Conservation (phyloP, 2,888 invertebrate species). For the Diplolepis rosae region DNA sequence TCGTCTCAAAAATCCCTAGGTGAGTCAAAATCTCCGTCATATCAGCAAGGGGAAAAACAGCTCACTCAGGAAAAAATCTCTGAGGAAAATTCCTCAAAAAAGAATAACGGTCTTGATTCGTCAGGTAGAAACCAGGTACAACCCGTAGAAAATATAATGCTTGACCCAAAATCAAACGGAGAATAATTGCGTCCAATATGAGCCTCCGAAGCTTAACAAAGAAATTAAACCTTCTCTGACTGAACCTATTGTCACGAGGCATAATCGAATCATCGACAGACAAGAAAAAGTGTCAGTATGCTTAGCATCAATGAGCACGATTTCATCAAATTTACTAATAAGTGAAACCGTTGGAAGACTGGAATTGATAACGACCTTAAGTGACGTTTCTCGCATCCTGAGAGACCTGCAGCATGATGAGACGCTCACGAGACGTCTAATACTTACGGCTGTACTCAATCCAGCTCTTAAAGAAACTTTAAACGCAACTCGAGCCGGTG, state of each 20-base stretch:
- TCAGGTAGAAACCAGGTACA: neutral
- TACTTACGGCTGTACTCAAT: neutral
- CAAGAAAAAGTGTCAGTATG: slow-evolving; percentile 32
- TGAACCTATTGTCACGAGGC: slow-evolving; percentile 20
- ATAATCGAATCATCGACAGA: slow-evolving; percentile 25
- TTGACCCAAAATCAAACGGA: neutral
- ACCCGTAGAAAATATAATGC: neutral
- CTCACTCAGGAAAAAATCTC: neutral
- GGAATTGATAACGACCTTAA: neutral
- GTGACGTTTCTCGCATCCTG: neutral
- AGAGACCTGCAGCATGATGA: neutral
- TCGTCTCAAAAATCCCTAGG: neutral
- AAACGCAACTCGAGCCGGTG: too few species aligned
- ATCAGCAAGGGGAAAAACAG: neutral
- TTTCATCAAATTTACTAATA: neutral
- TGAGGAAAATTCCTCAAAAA: too few species aligned
- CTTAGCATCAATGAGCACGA: slow-evolving; percentile 18
- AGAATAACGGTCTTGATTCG: neutral
- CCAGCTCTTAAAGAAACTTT: neutral
- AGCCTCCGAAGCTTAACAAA: slow-evolving; percentile 20
- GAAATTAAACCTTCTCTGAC: slow-evolving; percentile 23
- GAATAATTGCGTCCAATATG: slow-evolving; percentile 14
- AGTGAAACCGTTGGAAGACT: neutral
- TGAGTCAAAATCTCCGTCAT: neutral
- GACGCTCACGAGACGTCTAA: neutral